Evolutionary conservation across 2,113 vertebrate species (phyloP).

Genomic region (Rhombomys opimus): DNA sequence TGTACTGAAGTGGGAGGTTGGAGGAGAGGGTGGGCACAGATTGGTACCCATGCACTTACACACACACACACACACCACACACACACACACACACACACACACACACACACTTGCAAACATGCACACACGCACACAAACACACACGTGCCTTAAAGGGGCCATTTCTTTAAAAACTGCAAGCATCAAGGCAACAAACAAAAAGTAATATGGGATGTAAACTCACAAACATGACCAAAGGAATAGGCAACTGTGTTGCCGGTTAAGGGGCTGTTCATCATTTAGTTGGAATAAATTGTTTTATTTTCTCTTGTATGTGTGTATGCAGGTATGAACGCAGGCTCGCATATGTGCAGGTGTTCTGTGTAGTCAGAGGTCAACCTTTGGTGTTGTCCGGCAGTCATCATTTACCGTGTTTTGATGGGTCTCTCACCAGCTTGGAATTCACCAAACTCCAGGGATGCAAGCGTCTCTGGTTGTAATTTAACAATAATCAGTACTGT

Average conservation of each 20-base stretch:
- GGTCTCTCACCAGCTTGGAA: not conserved
- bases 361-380: not conserved
- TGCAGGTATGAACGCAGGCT: not conserved
- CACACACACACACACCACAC: too few species aligned
- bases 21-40: not conserved
- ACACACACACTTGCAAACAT: not conserved
- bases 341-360: not conserved
- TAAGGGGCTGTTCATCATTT: not conserved
- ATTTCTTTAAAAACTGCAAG: constrained; percentile 23
- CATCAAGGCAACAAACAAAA: not conserved
- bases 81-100: not conserved
- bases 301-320: not conserved
- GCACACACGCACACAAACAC: not conserved
- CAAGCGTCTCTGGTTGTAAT: not conserved
- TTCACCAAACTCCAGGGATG: not conserved
- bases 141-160: not conserved
- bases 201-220: not conserved
- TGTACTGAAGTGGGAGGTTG: not conserved
- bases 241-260: not conserved
- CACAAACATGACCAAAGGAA: not conserved
- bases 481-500: constrained; percentile 36
- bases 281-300: not conserved
- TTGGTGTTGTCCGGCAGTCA: too few species aligned
- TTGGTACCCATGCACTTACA: not conserved
- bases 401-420: not conserved